Base-by-base conservation (phyloP, 2,113 vertebrate species). In the Psettodes erumei region DNA sequence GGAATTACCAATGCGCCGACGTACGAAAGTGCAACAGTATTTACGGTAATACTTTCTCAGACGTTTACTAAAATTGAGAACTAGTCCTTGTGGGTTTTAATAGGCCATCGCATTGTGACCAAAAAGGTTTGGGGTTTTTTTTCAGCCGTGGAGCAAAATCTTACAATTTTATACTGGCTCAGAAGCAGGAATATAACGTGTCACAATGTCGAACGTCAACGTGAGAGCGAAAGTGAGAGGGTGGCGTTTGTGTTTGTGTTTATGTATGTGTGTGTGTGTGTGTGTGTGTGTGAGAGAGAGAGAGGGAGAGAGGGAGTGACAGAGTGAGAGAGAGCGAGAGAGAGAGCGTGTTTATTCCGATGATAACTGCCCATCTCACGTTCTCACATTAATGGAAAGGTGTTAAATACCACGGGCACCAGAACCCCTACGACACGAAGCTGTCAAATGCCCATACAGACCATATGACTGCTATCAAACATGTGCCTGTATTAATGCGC, bases 341-440 rank as follows among this genome's bases (percentile, higher is more conserved):
- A 21, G 75, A 27, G 40, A 77, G 77, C 38, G 62, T 84, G 91
- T 90, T 86, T 87, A 88, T 89, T 81, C 79, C 64, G 72, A 84
- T 82, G 88, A 90, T 88, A 87, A 91, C 61, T 85, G 69, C 79
- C 75, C 75, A 86, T 81, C 86, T 90, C 80, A 85, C 75, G 66
- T 85, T 83, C 77, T 82, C 84, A 82, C 84, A 81, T 90, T 82
- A 89, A 90, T 90, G 65, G 77, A 82, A 90, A 82, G 86, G 89
- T 86, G 89, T 88, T 87, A 91, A 87, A 90, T 86, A 62, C 83
- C 89, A 77, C n/a, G 61, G 60, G 77, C 74, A 77, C 58, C 75
- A 73, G 51, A 78, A 74, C 74, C 71, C 77, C 74, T 65, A 75
- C 62, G 45, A 70, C 59, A 75, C 60, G 28, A 53, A 51, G 40